Percentiles rank a stretch among this genome's conserved stretches.
These are phyloP conservation scores for Squalus acanthias DNA, from an alignment of 2,797 vertebrate genomes.

Conservation along the genomic window DNA sequence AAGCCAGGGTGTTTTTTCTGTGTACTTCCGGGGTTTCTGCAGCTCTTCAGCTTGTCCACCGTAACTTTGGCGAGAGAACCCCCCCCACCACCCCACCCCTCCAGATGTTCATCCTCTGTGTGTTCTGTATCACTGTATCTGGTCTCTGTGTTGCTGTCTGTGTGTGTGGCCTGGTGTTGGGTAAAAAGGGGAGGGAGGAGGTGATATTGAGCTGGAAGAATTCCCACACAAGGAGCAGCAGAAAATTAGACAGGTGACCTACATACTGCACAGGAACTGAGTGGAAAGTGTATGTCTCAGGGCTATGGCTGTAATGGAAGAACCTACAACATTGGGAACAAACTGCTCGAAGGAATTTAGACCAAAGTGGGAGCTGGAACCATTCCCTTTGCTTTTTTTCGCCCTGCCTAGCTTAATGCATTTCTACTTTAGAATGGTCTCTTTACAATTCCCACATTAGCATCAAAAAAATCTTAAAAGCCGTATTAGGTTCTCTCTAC, in stretches of 20 bases:
- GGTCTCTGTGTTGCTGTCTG: background rate
- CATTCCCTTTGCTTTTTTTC: background rate
- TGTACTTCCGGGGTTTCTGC: background rate
- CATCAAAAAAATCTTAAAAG: conserved; percentile 23
- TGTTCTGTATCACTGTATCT: background rate
- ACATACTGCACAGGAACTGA: background rate
- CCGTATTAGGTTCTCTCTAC: conserved; percentile 22
- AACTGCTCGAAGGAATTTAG: background rate
- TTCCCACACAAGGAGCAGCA: background rate
- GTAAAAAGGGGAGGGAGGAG: background rate
- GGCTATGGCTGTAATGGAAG: conserved; percentile 13
- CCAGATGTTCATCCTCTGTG: background rate
- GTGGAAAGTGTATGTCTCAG: background rate
- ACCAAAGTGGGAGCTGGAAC: conserved; percentile 14
- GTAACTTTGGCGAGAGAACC: background rate
- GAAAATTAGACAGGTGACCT: background rate
- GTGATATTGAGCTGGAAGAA: background rate
- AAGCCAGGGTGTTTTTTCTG: background rate
- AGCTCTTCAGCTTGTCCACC: background rate
- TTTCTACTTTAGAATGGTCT: background rate
- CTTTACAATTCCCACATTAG: conserved; percentile 16
- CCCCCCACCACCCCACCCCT: background rate
- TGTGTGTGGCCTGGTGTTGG: background rate
- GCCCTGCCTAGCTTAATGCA: background rate
- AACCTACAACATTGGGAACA: conserved; percentile 21